Conservation (phyloP, 2,113 vertebrate genomes). For the Anolis sagrei region DNA sequence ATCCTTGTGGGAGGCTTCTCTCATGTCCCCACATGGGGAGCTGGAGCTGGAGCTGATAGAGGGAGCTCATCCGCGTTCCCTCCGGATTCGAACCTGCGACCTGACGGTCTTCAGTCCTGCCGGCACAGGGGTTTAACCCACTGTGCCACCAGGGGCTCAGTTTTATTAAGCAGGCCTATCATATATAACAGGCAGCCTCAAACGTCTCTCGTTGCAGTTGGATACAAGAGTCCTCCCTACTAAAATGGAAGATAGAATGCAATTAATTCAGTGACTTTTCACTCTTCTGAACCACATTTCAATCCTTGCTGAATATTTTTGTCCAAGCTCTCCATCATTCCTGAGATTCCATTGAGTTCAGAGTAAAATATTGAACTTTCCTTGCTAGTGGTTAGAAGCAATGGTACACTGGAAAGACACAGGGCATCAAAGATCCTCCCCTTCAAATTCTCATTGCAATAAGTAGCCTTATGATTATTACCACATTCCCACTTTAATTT, state of each 20-base stretch:
- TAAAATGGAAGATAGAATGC: slow-evolving; percentile 45
- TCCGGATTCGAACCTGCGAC: no score
- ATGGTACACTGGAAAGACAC: slow-evolving; percentile 42
- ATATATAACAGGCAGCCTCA: no score
- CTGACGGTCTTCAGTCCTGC: no score
- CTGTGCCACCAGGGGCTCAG: no score
- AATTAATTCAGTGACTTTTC: slow-evolving; percentile 36
- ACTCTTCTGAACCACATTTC: slow-evolving; percentile 21
- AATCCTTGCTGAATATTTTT: slow-evolving; percentile 23
- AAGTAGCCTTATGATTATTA: slow-evolving; percentile 52
- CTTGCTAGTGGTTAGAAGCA: background rate
- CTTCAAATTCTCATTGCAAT: slow-evolving; percentile 34
- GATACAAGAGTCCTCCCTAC: no score
- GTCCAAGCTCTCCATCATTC: slow-evolving; percentile 56
- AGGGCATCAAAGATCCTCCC: slow-evolving; percentile 43
- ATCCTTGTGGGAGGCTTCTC: no score
- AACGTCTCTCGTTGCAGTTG: no score
- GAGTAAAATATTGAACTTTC: background rate
- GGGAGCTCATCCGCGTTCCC: no score
- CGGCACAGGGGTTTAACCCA: no score
- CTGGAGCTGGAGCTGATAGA: no score
- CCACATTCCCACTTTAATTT: slow-evolving; percentile 44
- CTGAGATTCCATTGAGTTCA: background rate
- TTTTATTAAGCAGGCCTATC: no score
- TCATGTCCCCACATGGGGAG: no score